These are phyloP conservation scores for Gastrophryne carolinensis DNA, from an alignment of 2,797 vertebrate genomes.

Conservation along the genomic window DNA sequence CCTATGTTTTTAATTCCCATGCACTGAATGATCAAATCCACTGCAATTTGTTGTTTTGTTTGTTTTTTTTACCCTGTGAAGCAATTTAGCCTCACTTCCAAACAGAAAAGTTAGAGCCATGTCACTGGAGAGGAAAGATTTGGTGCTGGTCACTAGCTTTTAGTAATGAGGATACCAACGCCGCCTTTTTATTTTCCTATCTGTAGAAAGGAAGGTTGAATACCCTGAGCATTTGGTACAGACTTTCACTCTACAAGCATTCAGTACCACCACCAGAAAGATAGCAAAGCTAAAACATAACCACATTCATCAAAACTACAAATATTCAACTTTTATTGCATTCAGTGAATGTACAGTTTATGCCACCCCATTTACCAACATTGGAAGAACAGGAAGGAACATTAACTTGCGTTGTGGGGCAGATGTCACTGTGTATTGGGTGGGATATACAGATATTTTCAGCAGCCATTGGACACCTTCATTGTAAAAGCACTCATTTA, in stretches of 20 bases:
- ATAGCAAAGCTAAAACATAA: background rate
- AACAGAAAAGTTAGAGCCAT: too few relatives aligned
- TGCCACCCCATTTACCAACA: background rate
- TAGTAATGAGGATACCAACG: too few relatives aligned
- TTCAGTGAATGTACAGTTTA: background rate
- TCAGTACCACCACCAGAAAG: background rate
- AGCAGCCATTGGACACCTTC: background rate
- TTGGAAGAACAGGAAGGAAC: background rate
- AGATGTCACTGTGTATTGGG: background rate
- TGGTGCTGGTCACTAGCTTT: too few relatives aligned
- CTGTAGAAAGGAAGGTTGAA: too few relatives aligned
- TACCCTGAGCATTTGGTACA: too few relatives aligned
- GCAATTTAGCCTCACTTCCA: too few relatives aligned
- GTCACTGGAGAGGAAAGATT: too few relatives aligned
- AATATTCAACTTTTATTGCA: conserved; percentile 24
- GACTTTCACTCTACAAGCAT: background rate
- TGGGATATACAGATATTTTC: background rate
- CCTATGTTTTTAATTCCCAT: too few relatives aligned
- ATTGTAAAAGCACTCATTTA: background rate
- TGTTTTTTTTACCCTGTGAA: too few relatives aligned
- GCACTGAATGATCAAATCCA: too few relatives aligned
- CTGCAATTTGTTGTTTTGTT: too few relatives aligned
- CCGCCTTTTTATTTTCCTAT: background rate
- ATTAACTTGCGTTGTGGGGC: background rate
- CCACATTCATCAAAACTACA: background rate